A percentile compares a stretch with the other conserved stretches of the same genome.
These are phyloP conservation scores for Rhynchomys soricoides DNA, from an alignment of 2,113 vertebrate species.

Conservation along the genomic window DNA sequence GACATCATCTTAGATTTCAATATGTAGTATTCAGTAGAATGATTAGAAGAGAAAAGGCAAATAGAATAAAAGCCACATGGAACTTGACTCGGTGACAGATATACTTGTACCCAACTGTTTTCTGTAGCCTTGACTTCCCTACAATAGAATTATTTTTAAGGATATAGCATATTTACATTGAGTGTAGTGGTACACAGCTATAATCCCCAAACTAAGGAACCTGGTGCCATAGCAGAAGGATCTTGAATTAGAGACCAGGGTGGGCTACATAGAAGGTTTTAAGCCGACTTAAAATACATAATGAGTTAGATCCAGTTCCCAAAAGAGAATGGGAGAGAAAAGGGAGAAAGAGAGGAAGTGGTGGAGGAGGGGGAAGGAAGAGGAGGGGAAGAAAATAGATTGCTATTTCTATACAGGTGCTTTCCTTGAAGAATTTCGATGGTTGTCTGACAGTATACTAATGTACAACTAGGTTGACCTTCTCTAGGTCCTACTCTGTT, in stretches of 20 bases:
- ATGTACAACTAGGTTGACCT: background rate
- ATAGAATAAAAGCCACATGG: background rate
- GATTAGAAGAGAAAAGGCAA: background rate
- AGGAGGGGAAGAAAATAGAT: background rate
- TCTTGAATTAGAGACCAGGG: background rate
- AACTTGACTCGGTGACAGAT: background rate
- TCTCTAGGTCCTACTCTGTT: background rate
- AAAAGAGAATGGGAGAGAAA: background rate
- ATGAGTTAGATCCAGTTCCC: background rate
- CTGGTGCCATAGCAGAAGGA: background rate
- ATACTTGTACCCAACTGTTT: background rate
- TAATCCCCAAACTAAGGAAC: background rate
- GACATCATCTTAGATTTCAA: background rate
- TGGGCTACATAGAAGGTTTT: background rate
- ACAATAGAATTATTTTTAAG: slow-evolving; percentile 11
- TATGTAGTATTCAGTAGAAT: background rate
- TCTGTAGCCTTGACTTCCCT: background rate
- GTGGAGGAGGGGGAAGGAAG: no score
- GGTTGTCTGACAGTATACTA: background rate
- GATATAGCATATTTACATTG: background rate
- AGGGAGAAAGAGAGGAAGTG: background rate
- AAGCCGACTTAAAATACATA: background rate
- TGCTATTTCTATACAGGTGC: background rate
- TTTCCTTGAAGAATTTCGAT: slow-evolving; percentile 33
- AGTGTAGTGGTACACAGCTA: background rate